Evolutionary conservation across 1,140 invertebrate genomes (phyloP).

Genomic region (Nasonia vitripennis): DNA sequence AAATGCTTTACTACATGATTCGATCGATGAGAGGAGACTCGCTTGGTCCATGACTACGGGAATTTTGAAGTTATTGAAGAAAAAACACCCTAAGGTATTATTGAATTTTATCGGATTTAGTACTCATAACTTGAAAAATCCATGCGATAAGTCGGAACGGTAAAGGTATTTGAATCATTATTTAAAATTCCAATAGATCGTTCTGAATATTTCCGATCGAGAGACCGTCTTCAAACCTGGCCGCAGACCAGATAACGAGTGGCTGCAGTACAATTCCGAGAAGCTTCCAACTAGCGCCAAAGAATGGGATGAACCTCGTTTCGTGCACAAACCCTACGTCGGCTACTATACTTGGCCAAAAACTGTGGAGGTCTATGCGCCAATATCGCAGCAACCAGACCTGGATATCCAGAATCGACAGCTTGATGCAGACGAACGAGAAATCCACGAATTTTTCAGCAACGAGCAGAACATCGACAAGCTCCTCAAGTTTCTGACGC

Average conservation of each 20-base stretch:
- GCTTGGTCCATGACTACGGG: conserved; percentile 79
- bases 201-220: not conserved
- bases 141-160: not conserved
- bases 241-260: conserved; percentile 80
- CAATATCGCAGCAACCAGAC: conserved; percentile 78
- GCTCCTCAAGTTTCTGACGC: conserved; percentile 42
- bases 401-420: conserved; percentile 73
- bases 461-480: conserved; percentile 5
- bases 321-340: conserved; percentile 81
- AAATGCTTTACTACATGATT: conserved; percentile 83
- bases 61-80: conserved; percentile 87
- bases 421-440: conserved; percentile 78
- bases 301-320: conserved; percentile 85
- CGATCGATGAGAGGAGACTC: conserved; percentile 83
- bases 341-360: conserved; percentile 92
- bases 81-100: conserved; percentile 75
- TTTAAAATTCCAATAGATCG: conserved; percentile 9
- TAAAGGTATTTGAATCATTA: not conserved
- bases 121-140: not conserved
- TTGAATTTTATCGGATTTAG: not conserved
- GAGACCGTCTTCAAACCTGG: conserved; percentile 70
- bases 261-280: conserved; percentile 81
- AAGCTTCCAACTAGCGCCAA: conserved; percentile 78
- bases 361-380: conserved; percentile 78
- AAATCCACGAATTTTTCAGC: conserved; percentile 84